Evolutionary conservation across 1,140 invertebrate species (phyloP), one percentile per base, ranked within the genome.

Genomic region (Campoletis sonorensis): DNA sequence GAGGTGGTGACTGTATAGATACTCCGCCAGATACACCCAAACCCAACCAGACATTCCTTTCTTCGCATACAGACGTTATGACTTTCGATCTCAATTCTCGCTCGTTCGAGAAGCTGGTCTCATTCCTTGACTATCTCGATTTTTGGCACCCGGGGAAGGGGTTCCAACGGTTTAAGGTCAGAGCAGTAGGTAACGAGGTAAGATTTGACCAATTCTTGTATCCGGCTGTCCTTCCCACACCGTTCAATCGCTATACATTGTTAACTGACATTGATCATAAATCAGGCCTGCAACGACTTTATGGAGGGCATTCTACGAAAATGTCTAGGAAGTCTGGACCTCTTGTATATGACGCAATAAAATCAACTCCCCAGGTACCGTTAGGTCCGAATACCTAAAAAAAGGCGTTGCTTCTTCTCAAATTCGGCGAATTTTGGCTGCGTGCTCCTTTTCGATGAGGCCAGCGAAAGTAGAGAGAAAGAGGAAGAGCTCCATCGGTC

Each of bases 61-160:
- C 75, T 37, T 21, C 75, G 27, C 75, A 33, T 61, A 27, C 40
- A 13, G n/a, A n/a, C n/a, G n/a, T 45, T 45, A 45, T 45, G 5
- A 45, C 75, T 77, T 77, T 77, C 75, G 75, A 64, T 77, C 75
- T 77, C 75, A 54, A 40, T 77, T 13, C 21, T 64, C 26, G 1
- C 2, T 45, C 40, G 40, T 11, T 64, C 54, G 75, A 21, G 75
- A 64, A 77, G 75, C 75, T 27, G 33, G 75, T 77, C 37, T 77
- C 75, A n/a, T 58, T 58, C 21, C 54, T 21, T 23, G 0, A 10
- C 54, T 1, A 5, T 58, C 3, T 54, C 15, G 13, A 18, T 75
- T 54, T 40, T 73, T 8, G n/a, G 45, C 23, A n/a, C 18, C 5
- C 18, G 16, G 49, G 54, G 21, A 23, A 58, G 54, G 21, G 21